Conservation (phyloP, 2,797 vertebrate genomes). For the Spea hammondii region DNA sequence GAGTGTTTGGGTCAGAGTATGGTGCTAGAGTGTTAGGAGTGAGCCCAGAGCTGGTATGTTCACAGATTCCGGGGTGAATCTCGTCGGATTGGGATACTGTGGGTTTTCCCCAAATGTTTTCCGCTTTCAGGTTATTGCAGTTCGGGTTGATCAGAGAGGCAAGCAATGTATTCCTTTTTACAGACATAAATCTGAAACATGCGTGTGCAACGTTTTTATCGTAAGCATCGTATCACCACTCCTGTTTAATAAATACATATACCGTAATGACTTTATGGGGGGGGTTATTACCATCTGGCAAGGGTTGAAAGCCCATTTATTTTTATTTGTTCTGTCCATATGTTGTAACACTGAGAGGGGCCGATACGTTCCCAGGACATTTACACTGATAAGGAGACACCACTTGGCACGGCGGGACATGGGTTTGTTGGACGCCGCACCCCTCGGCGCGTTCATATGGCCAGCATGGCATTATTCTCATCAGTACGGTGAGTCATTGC, state of each 20-base stretch:
- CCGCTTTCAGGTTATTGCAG: background rate
- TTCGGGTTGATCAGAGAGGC: background rate
- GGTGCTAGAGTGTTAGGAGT: no score
- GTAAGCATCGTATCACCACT: constrained; percentile 12
- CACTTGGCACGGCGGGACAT: constrained; percentile 43
- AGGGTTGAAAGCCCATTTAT: constrained; percentile 29
- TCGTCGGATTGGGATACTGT: no score
- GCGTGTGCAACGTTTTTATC: constrained; percentile 21
- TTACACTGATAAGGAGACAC: constrained; percentile 53
- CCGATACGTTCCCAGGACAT: constrained; percentile 48
- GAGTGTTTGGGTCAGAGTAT: no score
- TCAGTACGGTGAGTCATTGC: constrained; percentile 45
- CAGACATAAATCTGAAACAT: constrained; percentile 23
- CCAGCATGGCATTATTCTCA: constrained; percentile 50
- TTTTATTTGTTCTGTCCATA: constrained; percentile 53
- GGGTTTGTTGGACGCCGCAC: constrained; percentile 40
- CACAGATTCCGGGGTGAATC: no score
- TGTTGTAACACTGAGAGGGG: constrained; percentile 47
- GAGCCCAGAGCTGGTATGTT: no score
- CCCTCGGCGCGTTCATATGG: constrained; percentile 46
- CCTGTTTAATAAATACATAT: constrained; percentile 37
- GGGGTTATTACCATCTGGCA: constrained; percentile 39
- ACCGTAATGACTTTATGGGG: constrained; percentile 3
- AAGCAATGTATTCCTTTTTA: background rate
- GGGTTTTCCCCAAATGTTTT: background rate